A percentile compares a stretch with the other conserved stretches of the same genome.
phyloP scores from a whole-genome alignment of 1,140 invertebrate species.

The Cyclargus thomasi region DNA sequence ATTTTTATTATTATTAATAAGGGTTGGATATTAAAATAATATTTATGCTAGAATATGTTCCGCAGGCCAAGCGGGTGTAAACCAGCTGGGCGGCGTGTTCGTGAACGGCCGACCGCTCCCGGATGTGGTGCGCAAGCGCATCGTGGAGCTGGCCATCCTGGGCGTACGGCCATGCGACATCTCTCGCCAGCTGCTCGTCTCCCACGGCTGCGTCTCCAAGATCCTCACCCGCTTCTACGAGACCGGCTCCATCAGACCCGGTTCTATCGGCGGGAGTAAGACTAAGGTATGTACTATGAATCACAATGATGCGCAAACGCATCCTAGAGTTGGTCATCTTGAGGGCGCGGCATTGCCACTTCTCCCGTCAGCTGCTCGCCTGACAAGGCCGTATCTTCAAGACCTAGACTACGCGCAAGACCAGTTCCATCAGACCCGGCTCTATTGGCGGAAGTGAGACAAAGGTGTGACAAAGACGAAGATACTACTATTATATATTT shows the following conservation, averaged over 20 bases:
- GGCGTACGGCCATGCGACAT: slow-evolving; percentile 97
- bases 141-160: slow-evolving; percentile 93
- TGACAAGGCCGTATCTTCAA: slow-evolving; percentile 95
- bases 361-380: slow-evolving; percentile 89
- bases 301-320: background rate
- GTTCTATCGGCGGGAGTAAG: slow-evolving; percentile 92
- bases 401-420: slow-evolving; percentile 96
- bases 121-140: slow-evolving; percentile 93
- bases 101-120: slow-evolving; percentile 96
- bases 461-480: no score
- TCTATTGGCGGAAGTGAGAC: slow-evolving; percentile 93
- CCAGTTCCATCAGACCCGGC: slow-evolving; percentile 92
- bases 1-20: no score
- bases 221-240: slow-evolving; percentile 97
- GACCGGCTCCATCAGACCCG: slow-evolving; percentile 93
- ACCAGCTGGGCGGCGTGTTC: slow-evolving; percentile 96
- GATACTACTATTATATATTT: no score
- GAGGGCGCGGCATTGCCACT: no score
- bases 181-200: slow-evolving; percentile 94
- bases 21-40: no score
- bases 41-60: slow-evolving; percentile 24
- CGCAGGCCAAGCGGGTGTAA: slow-evolving; percentile 94
- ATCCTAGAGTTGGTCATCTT: no score
- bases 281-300: slow-evolving; percentile 91
- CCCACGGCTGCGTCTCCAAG: slow-evolving; percentile 94